Evolutionary conservation across 2,888 invertebrate species (phyloP), one percentile per base, ranked within the genome.

Genomic region (Apotomis betuletana): DNA sequence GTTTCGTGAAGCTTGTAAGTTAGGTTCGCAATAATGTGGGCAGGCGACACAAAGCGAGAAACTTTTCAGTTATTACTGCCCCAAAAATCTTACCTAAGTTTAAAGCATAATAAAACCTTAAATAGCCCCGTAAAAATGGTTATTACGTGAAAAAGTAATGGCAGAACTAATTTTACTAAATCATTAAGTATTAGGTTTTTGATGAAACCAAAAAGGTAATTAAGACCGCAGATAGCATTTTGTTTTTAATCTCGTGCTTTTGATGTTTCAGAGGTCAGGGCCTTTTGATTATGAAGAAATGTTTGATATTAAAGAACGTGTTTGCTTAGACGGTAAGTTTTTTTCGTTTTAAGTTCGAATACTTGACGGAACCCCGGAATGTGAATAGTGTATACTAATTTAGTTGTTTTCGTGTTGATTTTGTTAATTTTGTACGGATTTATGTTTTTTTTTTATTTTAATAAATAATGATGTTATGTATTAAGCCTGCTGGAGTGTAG

Each of bases 31-130:
- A 54, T 44, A 64, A 4, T 10, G 64, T 5, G 27, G n/a, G 27
- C 64, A 44, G 41, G 64, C 55, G 12, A 65, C 55, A 44, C 13
- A 64, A 15, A 54, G 27, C n/a, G 55, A 44, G 10, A 44, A 65
- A 65, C 46, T 64, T 64, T 64, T 55, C 63, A 64, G 15, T 64
- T 64, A 12, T 54, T 52, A 57, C 36, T 6, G 58, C 12, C n/a
- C 5, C 38, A 58, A 38, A 38, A 58, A 58, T 58, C 58, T 38
- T 38, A 58, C 58, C 12, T 58, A 38, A 58, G 36, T 58, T 58
- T 12, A 58, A 58, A 38, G 12, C 58, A 38, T 57, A 38, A 57
- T 36, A 38, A 38, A 57, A 58, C 36, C 5, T 38, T 38, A 12
- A 58, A 58, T 5, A n/a, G 58, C 58, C n/a, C 12, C 46, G 44